Conservation (phyloP, 2,888 invertebrate genomes). For the Melieria crassipennis region DNA sequence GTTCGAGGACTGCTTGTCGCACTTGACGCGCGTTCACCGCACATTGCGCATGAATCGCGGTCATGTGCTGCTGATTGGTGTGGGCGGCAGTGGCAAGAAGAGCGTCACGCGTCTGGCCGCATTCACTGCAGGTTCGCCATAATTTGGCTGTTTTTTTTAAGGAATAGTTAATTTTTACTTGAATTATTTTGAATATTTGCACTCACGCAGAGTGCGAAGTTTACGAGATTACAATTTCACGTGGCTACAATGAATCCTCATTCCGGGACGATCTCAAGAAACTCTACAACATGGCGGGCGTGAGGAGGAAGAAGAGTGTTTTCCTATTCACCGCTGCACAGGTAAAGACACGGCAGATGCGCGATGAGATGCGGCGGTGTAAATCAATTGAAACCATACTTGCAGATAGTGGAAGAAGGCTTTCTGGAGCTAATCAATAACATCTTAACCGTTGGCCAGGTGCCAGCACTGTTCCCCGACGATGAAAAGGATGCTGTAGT, state of each 20-base stretch:
- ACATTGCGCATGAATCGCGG: constrained; percentile 82
- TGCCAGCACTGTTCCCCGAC: constrained; percentile 86
- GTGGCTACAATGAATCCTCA: constrained; percentile 83
- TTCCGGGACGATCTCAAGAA: constrained; percentile 90
- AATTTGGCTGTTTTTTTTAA: background rate
- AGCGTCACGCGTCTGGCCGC: constrained; percentile 82
- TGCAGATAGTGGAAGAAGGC: constrained; percentile 77
- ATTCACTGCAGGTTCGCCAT: constrained; percentile 76
- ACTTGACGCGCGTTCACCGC: constrained; percentile 87
- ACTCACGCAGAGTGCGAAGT: constrained; percentile 73
- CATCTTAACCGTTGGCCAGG: constrained; percentile 88
- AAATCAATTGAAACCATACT: background rate
- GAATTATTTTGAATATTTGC: background rate
- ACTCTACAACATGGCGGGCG: constrained; percentile 79
- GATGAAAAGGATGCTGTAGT: constrained; percentile 89
- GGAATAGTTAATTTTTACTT: too few relatives aligned
- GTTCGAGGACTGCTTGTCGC: constrained; percentile 92
- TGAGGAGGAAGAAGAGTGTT: constrained; percentile 80
- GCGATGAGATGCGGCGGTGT: background rate
- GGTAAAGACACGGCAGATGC: constrained; percentile 57
- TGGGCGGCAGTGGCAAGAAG: constrained; percentile 90
- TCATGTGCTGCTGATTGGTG: constrained; percentile 86
- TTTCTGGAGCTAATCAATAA: constrained; percentile 93
- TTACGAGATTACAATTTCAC: constrained; percentile 84
- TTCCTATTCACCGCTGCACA: constrained; percentile 88